A percentile compares a stretch with the other conserved stretches of the same genome.
Conservation (phyloP, 2,113 vertebrate genomes). For the Neotoma lepida region DNA sequence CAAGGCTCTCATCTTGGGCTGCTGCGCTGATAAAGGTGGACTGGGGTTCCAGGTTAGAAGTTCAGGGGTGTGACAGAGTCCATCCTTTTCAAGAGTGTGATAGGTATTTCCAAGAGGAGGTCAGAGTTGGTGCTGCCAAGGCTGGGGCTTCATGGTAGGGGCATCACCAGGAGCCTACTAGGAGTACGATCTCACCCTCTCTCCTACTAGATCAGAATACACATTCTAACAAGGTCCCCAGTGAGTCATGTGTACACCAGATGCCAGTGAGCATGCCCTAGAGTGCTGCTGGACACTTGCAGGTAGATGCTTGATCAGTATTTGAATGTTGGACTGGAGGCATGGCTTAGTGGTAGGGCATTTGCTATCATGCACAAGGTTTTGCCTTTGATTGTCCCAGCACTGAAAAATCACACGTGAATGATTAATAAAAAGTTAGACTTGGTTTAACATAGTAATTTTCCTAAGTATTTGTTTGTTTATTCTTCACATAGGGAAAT, state of each 20-base stretch:
- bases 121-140: not conserved
- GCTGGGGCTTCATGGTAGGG: not conserved
- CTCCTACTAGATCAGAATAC: not conserved
- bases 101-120: not conserved
- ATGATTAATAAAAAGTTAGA: not conserved
- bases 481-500: not conserved
- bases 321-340: not conserved
- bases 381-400: not conserved
- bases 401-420: not conserved
- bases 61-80: too few species aligned
- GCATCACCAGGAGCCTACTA: not conserved
- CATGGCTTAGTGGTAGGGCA: too few species aligned
- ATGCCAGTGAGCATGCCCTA: not conserved
- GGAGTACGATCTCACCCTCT: not conserved
- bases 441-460: not conserved
- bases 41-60: not conserved
- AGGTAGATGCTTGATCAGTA: too few species aligned
- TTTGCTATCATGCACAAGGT: not conserved
- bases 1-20: not conserved
- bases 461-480: not conserved
- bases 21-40: not conserved
- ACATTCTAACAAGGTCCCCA: fast-evolving
- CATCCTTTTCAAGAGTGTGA: not conserved
- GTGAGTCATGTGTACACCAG: fast-evolving
- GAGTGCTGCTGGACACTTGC: not conserved